phyloP scores from a whole-genome alignment of 2,888 invertebrate genomes.

The Liodrosophila aerea region DNA sequence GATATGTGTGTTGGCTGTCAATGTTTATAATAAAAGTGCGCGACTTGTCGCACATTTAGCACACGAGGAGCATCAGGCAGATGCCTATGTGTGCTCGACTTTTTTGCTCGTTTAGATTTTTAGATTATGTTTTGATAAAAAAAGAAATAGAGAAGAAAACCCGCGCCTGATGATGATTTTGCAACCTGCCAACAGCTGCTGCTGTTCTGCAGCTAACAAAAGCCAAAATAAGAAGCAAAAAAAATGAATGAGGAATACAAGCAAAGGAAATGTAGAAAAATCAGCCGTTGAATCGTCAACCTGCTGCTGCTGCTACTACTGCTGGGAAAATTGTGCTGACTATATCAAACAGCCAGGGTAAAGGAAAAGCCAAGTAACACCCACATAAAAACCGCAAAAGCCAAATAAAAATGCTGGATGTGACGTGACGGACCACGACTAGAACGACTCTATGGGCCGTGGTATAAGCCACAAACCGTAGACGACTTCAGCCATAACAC shows the following conservation, averaged over 20 bases:
- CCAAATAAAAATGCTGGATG: slow-evolving; percentile 64
- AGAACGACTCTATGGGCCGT: slow-evolving; percentile 2
- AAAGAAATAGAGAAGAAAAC: slow-evolving; percentile 15
- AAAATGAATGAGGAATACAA: slow-evolving; percentile 16
- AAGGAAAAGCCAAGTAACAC: slow-evolving; percentile 23
- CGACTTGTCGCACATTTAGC: slow-evolving; percentile 72
- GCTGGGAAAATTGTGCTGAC: slow-evolving; percentile 60
- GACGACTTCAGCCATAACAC: slow-evolving; percentile 12
- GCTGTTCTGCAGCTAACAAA: slow-evolving; percentile 4
- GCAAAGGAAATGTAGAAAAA: slow-evolving; percentile 17
- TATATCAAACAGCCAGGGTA: slow-evolving; percentile 27
- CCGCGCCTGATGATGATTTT: slow-evolving; percentile 14
- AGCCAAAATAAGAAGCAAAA: background rate
- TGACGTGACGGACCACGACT: slow-evolving; percentile 45
- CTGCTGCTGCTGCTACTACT: slow-evolving; percentile 8
- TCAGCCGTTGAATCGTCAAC: slow-evolving; percentile 45
- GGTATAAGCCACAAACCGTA: slow-evolving; percentile 38
- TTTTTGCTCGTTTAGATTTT: slow-evolving; percentile 70
- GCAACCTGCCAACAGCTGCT: slow-evolving; percentile 16
- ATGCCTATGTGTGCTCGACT: slow-evolving; percentile 20
- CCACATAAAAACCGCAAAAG: slow-evolving; percentile 67
- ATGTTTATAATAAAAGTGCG: slow-evolving; percentile 65
- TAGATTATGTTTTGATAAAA: slow-evolving; percentile 64
- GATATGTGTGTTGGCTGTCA: slow-evolving; percentile 31
- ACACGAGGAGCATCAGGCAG: slow-evolving; percentile 26